Conservation (phyloP, 2,113 vertebrate species). For the Hemicordylus capensis region DNA sequence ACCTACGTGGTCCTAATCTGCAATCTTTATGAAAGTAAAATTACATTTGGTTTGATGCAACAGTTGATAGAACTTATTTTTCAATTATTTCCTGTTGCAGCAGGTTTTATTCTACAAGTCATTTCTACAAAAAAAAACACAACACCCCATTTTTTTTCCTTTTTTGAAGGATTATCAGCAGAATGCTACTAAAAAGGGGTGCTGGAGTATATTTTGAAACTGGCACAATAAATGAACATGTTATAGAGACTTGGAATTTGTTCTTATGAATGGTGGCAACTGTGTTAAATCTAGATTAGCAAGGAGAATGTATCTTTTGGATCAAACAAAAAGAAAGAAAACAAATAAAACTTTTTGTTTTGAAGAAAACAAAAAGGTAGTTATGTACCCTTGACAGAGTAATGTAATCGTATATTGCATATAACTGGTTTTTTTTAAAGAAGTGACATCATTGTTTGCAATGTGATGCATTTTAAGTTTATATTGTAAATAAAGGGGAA, state of each 20-base stretch:
- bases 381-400: constrained; percentile 47
- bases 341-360: too few relatives aligned
- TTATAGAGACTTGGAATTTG: background rate
- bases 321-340: too few relatives aligned
- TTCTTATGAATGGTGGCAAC: constrained; percentile 30
- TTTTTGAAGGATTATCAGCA: background rate
- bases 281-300: constrained; percentile 48
- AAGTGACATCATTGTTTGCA: constrained; percentile 56
- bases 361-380: constrained; percentile 21
- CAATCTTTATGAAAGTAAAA: background rate
- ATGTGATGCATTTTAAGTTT: constrained; percentile 52
- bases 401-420: constrained; percentile 53
- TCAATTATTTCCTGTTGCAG: background rate
- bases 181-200: background rate
- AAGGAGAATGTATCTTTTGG: constrained; percentile 56
- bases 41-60: background rate
- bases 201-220: background rate
- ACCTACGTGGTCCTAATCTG: background rate
- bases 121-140: background rate
- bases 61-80: background rate
- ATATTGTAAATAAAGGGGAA: constrained; percentile 51
- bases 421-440: constrained; percentile 49
- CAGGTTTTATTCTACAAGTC: background rate
- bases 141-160: too few relatives aligned
- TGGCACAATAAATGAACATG: background rate